Conservation (phyloP, 2,888 invertebrate species). For the Odontothrips loti region DNA sequence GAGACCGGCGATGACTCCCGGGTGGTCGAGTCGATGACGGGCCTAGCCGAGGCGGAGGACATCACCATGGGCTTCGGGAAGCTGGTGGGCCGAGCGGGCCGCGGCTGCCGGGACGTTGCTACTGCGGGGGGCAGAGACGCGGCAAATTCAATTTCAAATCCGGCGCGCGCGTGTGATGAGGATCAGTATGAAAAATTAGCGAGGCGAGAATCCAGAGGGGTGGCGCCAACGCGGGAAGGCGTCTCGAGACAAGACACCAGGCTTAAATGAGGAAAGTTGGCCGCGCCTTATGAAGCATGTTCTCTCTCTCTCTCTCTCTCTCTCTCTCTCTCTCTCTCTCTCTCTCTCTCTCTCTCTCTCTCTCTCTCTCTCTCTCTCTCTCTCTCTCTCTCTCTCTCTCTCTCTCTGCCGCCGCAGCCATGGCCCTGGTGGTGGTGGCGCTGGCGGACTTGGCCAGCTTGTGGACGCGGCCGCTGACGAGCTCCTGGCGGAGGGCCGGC, state of each 20-base stretch:
- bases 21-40: slow-evolving; percentile 30
- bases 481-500: not conserved
- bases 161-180: too few species aligned
- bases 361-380: too few species aligned
- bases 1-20: slow-evolving; percentile 32
- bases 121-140: too few species aligned
- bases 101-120: not conserved
- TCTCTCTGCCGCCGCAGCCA: not conserved
- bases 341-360: too few species aligned
- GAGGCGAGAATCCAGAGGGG: too few species aligned
- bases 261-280: too few species aligned
- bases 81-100: not conserved
- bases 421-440: slow-evolving; percentile 14
- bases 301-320: too few species aligned
- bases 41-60: slow-evolving; percentile 30
- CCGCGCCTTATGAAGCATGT: too few species aligned
- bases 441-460: not conserved
- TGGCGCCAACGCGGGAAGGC: too few species aligned
- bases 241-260: too few species aligned
- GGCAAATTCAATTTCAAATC: too few species aligned
- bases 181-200: not conserved
- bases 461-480: not conserved
- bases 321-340: too few species aligned
- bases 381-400: not conserved
- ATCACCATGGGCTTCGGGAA: slow-evolving; percentile 3